Percentiles rank a stretch among this genome's conserved stretches.
Conservation (phyloP, 2,113 vertebrate genomes). For the Gopherus evgoodei region DNA sequence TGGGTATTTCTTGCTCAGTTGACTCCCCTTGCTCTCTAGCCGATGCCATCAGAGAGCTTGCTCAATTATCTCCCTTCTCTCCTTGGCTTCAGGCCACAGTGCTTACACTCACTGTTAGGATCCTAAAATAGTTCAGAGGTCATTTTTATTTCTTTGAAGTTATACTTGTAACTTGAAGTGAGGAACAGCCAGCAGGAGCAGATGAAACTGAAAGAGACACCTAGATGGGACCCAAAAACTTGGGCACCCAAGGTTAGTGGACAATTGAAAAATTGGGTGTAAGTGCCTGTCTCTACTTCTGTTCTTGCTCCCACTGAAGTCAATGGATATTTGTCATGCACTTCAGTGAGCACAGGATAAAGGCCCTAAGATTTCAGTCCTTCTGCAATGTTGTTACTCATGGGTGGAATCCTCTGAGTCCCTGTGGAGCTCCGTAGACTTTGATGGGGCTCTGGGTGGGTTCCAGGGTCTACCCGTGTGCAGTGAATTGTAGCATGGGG, state of each 20-base stretch:
- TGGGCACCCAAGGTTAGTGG: rapidly evolving
- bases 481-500: too few species aligned
- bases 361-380: rapidly evolving
- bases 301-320: background rate
- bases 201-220: background rate
- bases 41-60: background rate
- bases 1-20: background rate
- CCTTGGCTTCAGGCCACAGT: background rate
- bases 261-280: background rate
- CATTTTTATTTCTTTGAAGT: rapidly evolving
- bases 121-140: too few species aligned
- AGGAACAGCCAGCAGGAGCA: rapidly evolving
- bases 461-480: background rate
- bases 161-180: background rate
- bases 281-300: background rate
- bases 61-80: background rate
- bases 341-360: background rate
- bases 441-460: background rate
- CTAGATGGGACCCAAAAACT: background rate
- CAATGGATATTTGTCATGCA: background rate
- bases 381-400: too few species aligned
- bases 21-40: background rate
- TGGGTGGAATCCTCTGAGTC: background rate
- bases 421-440: background rate
- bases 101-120: background rate